These are phyloP conservation scores for Dolichoris vasculosae DNA, from an alignment of 1,140 invertebrate genomes.

Conservation along the genomic window DNA sequence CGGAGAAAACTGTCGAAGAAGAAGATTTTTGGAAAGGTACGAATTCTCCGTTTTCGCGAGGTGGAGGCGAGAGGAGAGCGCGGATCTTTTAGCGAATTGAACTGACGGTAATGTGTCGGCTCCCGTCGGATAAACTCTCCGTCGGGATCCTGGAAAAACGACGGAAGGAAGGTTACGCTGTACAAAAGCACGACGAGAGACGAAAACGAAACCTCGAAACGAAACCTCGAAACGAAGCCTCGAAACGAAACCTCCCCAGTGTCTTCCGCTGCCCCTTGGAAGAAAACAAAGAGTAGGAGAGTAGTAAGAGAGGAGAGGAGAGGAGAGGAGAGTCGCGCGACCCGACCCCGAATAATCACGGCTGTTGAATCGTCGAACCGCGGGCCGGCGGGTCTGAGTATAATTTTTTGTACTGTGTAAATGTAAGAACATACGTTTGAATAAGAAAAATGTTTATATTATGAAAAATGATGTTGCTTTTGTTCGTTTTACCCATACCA, in stretches of 20 bases:
- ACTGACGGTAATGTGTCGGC: background rate
- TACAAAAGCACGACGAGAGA: background rate
- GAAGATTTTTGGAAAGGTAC: background rate
- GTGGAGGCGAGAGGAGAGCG: background rate
- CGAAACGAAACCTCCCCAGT: conserved; percentile 60
- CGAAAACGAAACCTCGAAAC: too few species aligned
- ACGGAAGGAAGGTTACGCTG: background rate
- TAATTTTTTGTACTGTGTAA: conserved; percentile 78
- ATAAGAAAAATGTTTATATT: conserved; percentile 77
- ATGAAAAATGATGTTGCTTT: conserved; percentile 62
- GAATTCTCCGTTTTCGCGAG: too few species aligned
- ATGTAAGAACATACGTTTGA: conserved; percentile 78
- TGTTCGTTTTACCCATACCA: conserved; percentile 44
- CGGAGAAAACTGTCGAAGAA: background rate
- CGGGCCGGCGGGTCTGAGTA: conserved; percentile 71
- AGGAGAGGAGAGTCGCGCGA: too few species aligned
- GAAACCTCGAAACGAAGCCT: too few species aligned
- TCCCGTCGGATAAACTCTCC: background rate
- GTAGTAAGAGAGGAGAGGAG: too few species aligned
- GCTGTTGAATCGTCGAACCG: conserved; percentile 67
- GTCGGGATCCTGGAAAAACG: background rate
- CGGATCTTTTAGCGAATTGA: background rate
- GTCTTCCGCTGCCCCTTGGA: conserved; percentile 56
- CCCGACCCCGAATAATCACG: conserved; percentile 66
- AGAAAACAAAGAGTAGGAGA: conserved; percentile 18